Evolutionary conservation across 2,797 vertebrate species (phyloP), one percentile per base, ranked within the genome.

Genomic region (Mormyrops attenuatus): DNA sequence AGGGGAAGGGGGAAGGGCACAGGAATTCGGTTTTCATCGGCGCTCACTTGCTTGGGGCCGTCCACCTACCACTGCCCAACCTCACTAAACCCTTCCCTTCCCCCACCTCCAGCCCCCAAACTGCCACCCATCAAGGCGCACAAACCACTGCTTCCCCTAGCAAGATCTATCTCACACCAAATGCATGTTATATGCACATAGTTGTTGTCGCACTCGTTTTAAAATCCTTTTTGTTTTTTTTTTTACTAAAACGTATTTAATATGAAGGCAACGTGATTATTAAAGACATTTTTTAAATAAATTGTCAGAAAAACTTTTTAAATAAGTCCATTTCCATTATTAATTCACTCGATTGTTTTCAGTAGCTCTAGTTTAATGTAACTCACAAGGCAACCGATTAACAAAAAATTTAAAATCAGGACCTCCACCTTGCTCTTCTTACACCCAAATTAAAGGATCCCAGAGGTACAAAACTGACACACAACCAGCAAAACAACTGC

Each of bases 21-120:
- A 91, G 89, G 90, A 92, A 92, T 91, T 92, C 88, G 85, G 89
- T 60, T 89, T 88, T 87, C 47, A 88, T 89, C 88, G 69, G 60
- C 89, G 69, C 89, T 50, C 63, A 85, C 88, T 66, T 66, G 85
- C 90, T 80, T 82, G 89, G 52, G 86, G 84, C 63, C 84, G 86
- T 88, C 88, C 88, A 90, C 87, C 84, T 55, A 92, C 86, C 89
- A 77, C 57, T 88, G 88, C 89, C 90, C 88, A 77, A 8, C 88
- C 89, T 53, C 89, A 87, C 69, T 82, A 52, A 0, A 52, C 0
- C 0, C 41, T 38, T 52, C 0, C 17, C 63, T 85, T 89, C 89
- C 89, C 88, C 89, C 89, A 86, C 50, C 63, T 26, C n/a, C 63
- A 66, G 60, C 85, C 89, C 82, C 85, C 49, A 44, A 86, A 87